Base-by-base conservation (phyloP, 2,797 vertebrate species). In the Silurus lanzhouensis region DNA sequence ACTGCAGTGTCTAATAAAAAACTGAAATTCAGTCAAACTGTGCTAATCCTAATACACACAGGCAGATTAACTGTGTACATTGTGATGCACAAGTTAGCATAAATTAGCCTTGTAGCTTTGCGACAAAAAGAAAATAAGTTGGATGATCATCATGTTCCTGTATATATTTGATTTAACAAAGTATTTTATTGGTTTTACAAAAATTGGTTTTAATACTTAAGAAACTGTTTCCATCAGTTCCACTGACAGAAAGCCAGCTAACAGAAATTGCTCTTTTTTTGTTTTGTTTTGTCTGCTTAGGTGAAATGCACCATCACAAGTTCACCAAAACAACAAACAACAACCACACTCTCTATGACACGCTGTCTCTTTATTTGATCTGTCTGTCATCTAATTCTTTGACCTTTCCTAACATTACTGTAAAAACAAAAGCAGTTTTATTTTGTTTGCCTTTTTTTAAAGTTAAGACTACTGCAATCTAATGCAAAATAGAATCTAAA, bases 261-360 rank as follows among this genome's bases (percentile, higher is more conserved):
- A 94, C 88, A 68, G 80, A 90, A 91, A 68, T 90, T 82, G 88
- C 77, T 89, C 71, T 90, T 85, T 92, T 90, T 90, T 94, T 90
- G 72, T 90, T 87, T 84, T 92, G 93, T 94, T 84, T 93, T 92
- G 88, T 92, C 91, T 88, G 90, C 90, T 88, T 91, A 95, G 95
- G 95, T 95, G 93, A 95, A 94, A 92, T 87, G 91, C 90, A 87
- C 90, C 88, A 25, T 90, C 88, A 89, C 87, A 64, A 81, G 83
- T 84, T 77, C 31, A 83, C 58, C 79, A 90, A 88, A 90, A 61
- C 72, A 8, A 86, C 88, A 93, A 87, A 90, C 52, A 92, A 87
- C 90, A 31, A 25, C 78, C 83, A 87, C 84, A 58, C 88, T 86
- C 63, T 31, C 67, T n/a, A 60, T 71, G 63, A 84, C 76, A 79